Base-by-base conservation (phyloP, 2,797 vertebrate genomes). In the Lutjanus campechanus region DNA sequence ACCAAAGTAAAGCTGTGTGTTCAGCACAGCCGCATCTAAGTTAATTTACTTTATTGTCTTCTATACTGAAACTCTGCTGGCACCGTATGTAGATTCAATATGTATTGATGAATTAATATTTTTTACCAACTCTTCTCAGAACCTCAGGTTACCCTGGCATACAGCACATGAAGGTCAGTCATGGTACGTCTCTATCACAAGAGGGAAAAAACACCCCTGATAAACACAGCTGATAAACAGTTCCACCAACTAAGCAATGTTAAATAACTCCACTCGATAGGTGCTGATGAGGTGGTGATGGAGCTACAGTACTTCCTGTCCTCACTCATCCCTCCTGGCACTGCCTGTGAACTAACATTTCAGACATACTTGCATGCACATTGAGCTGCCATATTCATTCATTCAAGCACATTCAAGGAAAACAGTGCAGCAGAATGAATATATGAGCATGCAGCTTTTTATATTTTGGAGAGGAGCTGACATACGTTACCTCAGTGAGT, bases 401-500 rank as follows among this genome's bases (percentile, higher is more conserved):
- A 87, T 25, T 86, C 92, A 78, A 63, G 53, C 84, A 84, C 83
- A 90, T 69, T 83, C 77, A 83, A 72, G n/a, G 62, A 75, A 86
- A 82, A 87, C 89, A 86, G 49, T 41, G 79, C 81, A 87, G 74
- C 76, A 72, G 77, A 65, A 91, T 80, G 74, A 69, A 82, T 46
- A 44, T 73, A 64, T 6, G 67, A 73, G 72, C 82, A 77, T 85
- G 69, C 76, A 29, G 76, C 22, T 62, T 71, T 36, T 59, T n/a
- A 54, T 80, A 54, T 8, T 41, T 22, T 19, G 12, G 63, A 73
- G 20, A 80, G 47, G n/a, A 86, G 69, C 62, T 59, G 77, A 25
- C 79, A 81, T 89, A 90, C 81, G 62, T 92, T 95, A 95, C 94
- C 95, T 95, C 85, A 82, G 76, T 46, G 70, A 85, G 84, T 55